Conservation (phyloP, 2,888 invertebrate genomes). For the Eurois occulta region DNA sequence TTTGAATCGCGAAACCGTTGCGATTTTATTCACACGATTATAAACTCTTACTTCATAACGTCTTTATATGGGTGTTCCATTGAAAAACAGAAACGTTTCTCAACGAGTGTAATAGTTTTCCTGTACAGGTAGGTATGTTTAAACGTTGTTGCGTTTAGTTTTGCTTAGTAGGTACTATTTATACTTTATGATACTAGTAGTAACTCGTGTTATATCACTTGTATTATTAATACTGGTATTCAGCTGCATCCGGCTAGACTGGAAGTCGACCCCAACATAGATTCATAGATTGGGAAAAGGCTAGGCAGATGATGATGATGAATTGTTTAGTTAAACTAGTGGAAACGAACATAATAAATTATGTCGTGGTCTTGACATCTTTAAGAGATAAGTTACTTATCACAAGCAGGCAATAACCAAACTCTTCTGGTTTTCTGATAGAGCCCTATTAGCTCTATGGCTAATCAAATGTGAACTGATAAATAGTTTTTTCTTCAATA, state of each 20-base stretch:
- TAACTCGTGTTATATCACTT: too few relatives aligned
- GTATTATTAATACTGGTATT: too few relatives aligned
- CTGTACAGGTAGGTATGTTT: background rate
- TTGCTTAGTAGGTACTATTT: background rate
- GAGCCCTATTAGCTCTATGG: slow-evolving; percentile 25
- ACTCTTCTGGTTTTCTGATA: slow-evolving; percentile 48
- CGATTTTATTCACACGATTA: slow-evolving; percentile 7
- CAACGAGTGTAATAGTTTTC: slow-evolving; percentile 3
- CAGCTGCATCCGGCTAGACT: too few relatives aligned
- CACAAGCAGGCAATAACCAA: slow-evolving; percentile 12
- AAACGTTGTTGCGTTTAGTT: background rate
- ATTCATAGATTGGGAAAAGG: too few relatives aligned
- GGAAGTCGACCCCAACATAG: too few relatives aligned
- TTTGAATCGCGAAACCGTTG: slow-evolving; percentile 57
- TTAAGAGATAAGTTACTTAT: slow-evolving; percentile 38
- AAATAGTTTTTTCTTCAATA: background rate
- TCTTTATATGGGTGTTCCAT: background rate
- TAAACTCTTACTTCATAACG: background rate
- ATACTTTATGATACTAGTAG: background rate
- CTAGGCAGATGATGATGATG: too few relatives aligned
- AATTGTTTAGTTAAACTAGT: too few relatives aligned
- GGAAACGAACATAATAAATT: slow-evolving; percentile 20
- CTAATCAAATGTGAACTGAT: slow-evolving; percentile 22
- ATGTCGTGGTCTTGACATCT: slow-evolving; percentile 56
- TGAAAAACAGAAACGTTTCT: background rate